Evolutionary conservation across 2,888 invertebrate genomes (phyloP), one percentile per base, ranked within the genome.

Genomic region (Helobdella robusta): DNA sequence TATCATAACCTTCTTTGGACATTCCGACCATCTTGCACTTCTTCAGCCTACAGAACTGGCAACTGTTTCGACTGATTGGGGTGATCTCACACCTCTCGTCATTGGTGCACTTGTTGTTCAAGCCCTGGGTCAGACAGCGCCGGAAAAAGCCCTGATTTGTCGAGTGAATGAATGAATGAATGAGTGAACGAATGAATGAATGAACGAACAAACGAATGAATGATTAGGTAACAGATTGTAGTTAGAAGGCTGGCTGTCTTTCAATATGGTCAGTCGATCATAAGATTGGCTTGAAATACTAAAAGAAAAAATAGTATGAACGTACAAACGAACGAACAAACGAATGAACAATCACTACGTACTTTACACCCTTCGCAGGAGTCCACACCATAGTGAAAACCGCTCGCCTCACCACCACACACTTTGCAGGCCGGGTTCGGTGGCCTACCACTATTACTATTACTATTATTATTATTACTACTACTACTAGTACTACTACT

Each of bases 71-170:
- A 5, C 76, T 78, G 70, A 79, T 78, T 3, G 78, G 78, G 1
- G 79, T 79, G 20, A 79, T 78, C 61, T 79, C 78, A 70, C 79
- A 79, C 70, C 78, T 77, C 69, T 78, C 78, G 46, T 78, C 77
- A 69, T 79, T 79, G 18, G 77, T 75, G 73, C 79, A 79, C 64
- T 77, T 76, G 69, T 78, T 78, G 34, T 74, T 78, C 77, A 79
- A 78, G 48, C 79, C 79, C 67, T 79, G 78, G 6, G 78, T 78
- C 28, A 79, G 78, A 70, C 79, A 79, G 20, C 79, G 71, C 28
- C 79, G 72, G 72, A 79, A 79, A 66, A 79, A 79, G 2, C 79
- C 79, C 78, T 78, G 64, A 6, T n/a, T n/a, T n/a, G n/a, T n/a
- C n/a, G n/a, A n/a, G n/a, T n/a, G n/a, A n/a, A n/a, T n/a, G n/a